These are phyloP conservation scores for Leptinotarsa peninsularis DNA, from an alignment of 2,888 invertebrate species.

Conservation along the genomic window DNA sequence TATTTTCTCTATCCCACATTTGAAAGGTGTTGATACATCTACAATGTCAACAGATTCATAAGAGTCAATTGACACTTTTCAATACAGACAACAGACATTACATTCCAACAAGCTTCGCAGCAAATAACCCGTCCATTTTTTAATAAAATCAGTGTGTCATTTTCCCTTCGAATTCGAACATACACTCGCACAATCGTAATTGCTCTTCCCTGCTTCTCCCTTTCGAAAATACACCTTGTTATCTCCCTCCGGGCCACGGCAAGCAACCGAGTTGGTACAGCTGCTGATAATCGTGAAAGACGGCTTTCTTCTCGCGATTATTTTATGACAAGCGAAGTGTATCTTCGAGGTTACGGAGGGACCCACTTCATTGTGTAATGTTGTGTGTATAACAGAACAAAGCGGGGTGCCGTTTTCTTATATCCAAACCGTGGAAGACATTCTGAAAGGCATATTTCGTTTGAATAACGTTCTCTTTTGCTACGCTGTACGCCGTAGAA, in stretches of 20 bases:
- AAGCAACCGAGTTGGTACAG: conserved; percentile 15
- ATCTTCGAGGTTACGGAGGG: conserved; percentile 20
- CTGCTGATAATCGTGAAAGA: conserved; percentile 19
- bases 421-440: neutral
- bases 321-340: conserved; percentile 15
- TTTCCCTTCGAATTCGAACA: neutral
- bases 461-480: neutral
- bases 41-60: too few relatives aligned
- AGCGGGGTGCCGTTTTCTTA: conserved; percentile 5
- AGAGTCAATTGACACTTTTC: too few relatives aligned
- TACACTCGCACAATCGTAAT: neutral
- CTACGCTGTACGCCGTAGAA: neutral
- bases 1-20: too few relatives aligned
- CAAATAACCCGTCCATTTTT: too few relatives aligned
- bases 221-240: neutral
- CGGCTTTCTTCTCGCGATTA: conserved; percentile 17
- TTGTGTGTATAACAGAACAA: conserved; percentile 2
- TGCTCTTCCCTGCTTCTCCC: neutral
- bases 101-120: too few relatives aligned
- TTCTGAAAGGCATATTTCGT: neutral
- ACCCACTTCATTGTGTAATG: conserved; percentile 7
- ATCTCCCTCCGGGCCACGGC: neutral
- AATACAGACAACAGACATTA: too few relatives aligned
- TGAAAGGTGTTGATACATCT: too few relatives aligned
- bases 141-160: too few relatives aligned